Conservation (phyloP, 2,113 vertebrate species). For the Neomonachus schauinslandi region DNA sequence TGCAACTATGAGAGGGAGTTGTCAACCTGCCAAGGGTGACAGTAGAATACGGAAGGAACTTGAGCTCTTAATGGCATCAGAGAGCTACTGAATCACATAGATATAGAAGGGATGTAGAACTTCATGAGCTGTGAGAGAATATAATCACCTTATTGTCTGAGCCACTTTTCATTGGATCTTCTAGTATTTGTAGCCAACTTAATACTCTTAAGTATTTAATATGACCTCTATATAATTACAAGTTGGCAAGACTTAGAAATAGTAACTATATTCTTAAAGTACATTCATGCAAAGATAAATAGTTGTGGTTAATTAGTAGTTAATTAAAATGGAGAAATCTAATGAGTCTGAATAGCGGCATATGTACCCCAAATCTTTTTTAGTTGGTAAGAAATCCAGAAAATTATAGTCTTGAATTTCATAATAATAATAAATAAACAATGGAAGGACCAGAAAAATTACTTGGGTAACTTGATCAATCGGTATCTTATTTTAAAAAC, state of each 20-base stretch:
- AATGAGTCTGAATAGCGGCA: background rate
- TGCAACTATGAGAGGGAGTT: background rate
- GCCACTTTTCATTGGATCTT: background rate
- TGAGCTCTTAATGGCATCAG: background rate
- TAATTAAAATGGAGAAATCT: conserved; percentile 9
- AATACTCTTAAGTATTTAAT: background rate
- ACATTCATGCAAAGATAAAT: background rate
- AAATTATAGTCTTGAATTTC: background rate
- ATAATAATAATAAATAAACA: background rate
- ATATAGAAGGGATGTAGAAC: background rate
- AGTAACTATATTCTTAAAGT: background rate
- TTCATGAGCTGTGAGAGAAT: background rate
- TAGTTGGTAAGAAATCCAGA: conserved; percentile 10
- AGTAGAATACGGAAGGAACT: background rate
- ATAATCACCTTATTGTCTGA: background rate
- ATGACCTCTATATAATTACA: background rate
- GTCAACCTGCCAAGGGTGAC: background rate
- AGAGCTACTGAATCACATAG: background rate
- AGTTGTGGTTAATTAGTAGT: too few species aligned
- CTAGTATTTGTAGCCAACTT: background rate
- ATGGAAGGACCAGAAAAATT: background rate
- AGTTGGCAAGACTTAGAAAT: conserved; percentile 17
- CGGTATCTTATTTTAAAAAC: background rate
- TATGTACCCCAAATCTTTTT: background rate
- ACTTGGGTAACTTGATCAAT: background rate